Evolutionary conservation across 2,113 vertebrate genomes (phyloP).

Genomic region (Halichoerus grypus): DNA sequence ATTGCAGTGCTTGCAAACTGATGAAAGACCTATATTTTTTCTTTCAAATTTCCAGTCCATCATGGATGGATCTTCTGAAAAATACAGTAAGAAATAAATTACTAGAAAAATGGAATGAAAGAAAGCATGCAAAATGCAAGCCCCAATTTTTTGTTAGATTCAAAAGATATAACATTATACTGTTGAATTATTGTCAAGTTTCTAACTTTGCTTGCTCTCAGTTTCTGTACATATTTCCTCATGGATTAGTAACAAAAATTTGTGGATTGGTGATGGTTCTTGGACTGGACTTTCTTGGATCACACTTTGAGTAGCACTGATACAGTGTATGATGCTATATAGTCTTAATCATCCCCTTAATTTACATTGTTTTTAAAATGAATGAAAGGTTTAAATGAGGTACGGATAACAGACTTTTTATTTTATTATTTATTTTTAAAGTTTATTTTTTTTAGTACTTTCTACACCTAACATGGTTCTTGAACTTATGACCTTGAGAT

Average conservation of each 20-base stretch:
- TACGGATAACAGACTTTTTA: background rate
- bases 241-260: background rate
- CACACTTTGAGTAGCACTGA: background rate
- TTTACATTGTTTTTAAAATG: background rate
- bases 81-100: slow-evolving; percentile 39
- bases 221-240: background rate
- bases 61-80: slow-evolving; percentile 9
- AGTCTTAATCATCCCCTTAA: background rate
- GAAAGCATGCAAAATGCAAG: slow-evolving; percentile 31
- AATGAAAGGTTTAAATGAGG: background rate
- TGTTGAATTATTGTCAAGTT: background rate
- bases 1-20: background rate
- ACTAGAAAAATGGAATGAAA: slow-evolving; percentile 51
- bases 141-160: background rate
- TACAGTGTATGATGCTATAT: background rate
- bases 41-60: background rate
- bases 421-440: background rate
- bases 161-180: background rate
- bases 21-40: background rate
- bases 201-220: background rate
- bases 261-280: background rate
- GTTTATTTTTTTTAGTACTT: background rate
- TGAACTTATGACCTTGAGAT: background rate
- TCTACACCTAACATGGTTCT: background rate
- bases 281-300: background rate